A percentile compares a stretch with the other conserved stretches of the same genome.
phyloP scores from a whole-genome alignment of 2,888 invertebrate genomes.

The Epistrophella euchroma region DNA sequence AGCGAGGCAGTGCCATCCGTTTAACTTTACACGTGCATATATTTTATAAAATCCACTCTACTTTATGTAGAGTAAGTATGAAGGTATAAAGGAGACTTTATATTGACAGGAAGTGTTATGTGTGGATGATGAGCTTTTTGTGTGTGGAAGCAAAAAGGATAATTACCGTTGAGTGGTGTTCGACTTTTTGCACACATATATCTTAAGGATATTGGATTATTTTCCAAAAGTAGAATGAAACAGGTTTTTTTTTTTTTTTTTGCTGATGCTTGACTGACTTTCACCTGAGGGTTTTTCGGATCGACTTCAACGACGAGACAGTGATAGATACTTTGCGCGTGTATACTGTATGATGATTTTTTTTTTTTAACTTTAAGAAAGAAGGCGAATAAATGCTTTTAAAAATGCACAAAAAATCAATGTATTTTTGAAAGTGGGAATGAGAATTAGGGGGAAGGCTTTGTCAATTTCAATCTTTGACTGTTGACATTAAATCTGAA shows the following conservation, averaged over 20 bases:
- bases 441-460: neutral
- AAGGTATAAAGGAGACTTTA: neutral
- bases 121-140: constrained; percentile 65
- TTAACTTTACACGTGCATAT: constrained; percentile 26
- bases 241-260: constrained; percentile 27
- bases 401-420: neutral
- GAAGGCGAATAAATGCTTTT: neutral
- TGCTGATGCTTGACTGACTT: constrained; percentile 43
- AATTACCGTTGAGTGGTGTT: constrained; percentile 72
- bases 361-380: neutral
- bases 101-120: constrained; percentile 61
- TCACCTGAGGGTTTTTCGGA: constrained; percentile 31
- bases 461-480: constrained; percentile 36
- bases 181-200: constrained; percentile 63
- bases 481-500: constrained; percentile 21
- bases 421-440: neutral
- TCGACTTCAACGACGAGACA: constrained; percentile 1
- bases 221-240: constrained; percentile 33
- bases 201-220: constrained; percentile 73
- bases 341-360: constrained; percentile 9
- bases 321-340: constrained; percentile 19
- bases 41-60: constrained; percentile 3
- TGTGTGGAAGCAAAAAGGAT: constrained; percentile 54
- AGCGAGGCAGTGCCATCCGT: constrained; percentile 24
- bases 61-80: neutral